Evolutionary conservation across 2,797 vertebrate genomes (phyloP).

Genomic region (Microtus obscurus): DNA sequence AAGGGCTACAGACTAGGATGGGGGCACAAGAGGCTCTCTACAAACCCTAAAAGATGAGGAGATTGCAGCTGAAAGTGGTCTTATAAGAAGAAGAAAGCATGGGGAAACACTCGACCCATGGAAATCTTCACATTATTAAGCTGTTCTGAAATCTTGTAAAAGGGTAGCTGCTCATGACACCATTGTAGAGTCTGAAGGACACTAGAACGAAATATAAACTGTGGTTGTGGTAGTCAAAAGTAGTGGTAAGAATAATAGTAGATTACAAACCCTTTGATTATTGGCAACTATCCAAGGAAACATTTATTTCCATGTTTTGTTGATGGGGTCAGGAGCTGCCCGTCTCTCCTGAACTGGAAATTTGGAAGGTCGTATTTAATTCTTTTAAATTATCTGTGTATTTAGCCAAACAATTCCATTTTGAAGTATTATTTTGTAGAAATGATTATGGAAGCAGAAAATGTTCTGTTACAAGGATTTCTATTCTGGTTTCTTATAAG

Average conservation of each 20-base stretch:
- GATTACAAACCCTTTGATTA: neutral
- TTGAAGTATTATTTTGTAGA: neutral
- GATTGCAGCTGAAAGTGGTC: neutral
- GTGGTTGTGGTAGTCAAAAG: neutral
- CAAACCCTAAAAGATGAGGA: neutral
- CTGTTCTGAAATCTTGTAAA: neutral
- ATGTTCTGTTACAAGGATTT: neutral
- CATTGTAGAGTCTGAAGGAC: neutral
- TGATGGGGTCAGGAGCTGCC: neutral
- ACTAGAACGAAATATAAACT: neutral
- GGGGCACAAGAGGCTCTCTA: neutral
- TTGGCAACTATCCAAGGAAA: neutral
- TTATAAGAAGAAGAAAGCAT: neutral
- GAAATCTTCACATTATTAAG: neutral
- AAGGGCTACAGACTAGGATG: neutral
- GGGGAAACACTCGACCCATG: neutral
- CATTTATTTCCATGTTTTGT: neutral
- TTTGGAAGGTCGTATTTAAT: neutral
- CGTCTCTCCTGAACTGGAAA: neutral
- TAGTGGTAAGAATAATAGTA: neutral
- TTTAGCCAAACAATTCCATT: slow-evolving; percentile 20
- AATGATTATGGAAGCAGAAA: neutral
- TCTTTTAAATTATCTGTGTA: slow-evolving; percentile 32
- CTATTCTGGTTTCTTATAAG: neutral
- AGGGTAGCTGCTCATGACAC: neutral